Conservation (phyloP, 2,888 invertebrate genomes). For the Agriopis aurantiaria region DNA sequence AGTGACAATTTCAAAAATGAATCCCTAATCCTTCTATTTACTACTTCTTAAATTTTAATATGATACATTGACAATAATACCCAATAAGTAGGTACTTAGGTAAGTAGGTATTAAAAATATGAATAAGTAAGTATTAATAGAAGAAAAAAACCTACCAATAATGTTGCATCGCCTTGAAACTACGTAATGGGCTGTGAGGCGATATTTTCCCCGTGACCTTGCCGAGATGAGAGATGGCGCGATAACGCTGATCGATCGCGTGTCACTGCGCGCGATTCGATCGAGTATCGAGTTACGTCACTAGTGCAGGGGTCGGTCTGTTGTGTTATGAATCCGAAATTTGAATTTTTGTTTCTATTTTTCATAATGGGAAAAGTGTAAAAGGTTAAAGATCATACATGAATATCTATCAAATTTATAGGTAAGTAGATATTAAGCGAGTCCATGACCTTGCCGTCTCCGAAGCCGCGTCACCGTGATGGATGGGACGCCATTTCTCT, state of each 20-base stretch:
- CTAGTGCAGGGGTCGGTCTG: constrained; percentile 1
- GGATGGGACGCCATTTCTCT: constrained; percentile 18
- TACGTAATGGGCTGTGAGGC: background rate
- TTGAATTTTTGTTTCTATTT: background rate
- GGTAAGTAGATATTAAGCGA: background rate
- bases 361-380: too few relatives aligned
- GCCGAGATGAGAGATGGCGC: constrained; percentile 63
- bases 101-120: too few relatives aligned
- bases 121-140: too few relatives aligned
- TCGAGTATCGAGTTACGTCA: constrained; percentile 40
- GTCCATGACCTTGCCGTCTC: constrained; percentile 1
- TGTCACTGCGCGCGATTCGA: constrained; percentile 62
- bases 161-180: background rate
- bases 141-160: background rate
- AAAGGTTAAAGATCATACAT: too few relatives aligned
- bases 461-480: constrained; percentile 17
- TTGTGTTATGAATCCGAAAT: background rate
- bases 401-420: background rate
- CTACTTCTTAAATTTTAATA: too few relatives aligned
- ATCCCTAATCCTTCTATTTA: too few relatives aligned
- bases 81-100: too few relatives aligned
- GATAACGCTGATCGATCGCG: constrained; percentile 69
- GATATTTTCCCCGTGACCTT: constrained; percentile 60
- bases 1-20: too few relatives aligned
- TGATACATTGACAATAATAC: too few relatives aligned